These are phyloP conservation scores for Caradrina clavipalpis DNA, from an alignment of 2,888 invertebrate species.

Conservation along the genomic window DNA sequence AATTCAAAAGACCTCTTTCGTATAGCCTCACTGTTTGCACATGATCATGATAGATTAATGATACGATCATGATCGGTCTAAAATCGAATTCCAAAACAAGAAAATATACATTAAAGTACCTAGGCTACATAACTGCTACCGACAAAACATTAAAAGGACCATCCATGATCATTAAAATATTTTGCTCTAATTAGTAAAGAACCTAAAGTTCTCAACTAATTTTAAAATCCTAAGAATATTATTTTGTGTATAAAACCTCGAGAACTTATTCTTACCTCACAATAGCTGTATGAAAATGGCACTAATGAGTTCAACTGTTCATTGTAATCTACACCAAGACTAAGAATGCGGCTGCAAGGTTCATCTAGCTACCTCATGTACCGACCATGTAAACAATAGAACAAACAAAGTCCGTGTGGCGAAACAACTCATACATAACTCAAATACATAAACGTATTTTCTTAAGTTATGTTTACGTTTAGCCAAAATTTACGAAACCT, in stretches of 20 bases:
- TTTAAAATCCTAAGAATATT: slow-evolving; percentile 31
- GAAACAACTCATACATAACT: slow-evolving; percentile 56
- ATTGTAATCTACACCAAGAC: slow-evolving; percentile 52
- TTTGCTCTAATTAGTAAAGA: slow-evolving; percentile 14
- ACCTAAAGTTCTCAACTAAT: slow-evolving; percentile 1
- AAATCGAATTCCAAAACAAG: not conserved
- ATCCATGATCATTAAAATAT: not conserved
- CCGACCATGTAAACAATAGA: slow-evolving; percentile 61
- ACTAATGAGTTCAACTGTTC: slow-evolving; percentile 60
- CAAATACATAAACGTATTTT: slow-evolving; percentile 27
- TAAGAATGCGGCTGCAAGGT: slow-evolving; percentile 62
- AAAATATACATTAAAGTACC: not conserved
- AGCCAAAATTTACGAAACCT: slow-evolving; percentile 50
- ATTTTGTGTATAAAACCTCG: slow-evolving; percentile 37
- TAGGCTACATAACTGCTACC: too few species aligned
- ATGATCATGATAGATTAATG: too few species aligned
- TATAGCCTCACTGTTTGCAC: too few species aligned
- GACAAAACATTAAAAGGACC: too few species aligned
- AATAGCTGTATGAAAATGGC: slow-evolving; percentile 55
- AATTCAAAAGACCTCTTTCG: too few species aligned
- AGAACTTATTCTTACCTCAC: slow-evolving; percentile 35
- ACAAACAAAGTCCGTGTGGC: slow-evolving; percentile 49
- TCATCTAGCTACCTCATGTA: slow-evolving; percentile 52
- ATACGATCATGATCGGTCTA: too few species aligned
- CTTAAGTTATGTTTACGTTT: slow-evolving; percentile 43